phyloP scores from a whole-genome alignment of 2,113 vertebrate species.

The Perognathus longimembris region DNA sequence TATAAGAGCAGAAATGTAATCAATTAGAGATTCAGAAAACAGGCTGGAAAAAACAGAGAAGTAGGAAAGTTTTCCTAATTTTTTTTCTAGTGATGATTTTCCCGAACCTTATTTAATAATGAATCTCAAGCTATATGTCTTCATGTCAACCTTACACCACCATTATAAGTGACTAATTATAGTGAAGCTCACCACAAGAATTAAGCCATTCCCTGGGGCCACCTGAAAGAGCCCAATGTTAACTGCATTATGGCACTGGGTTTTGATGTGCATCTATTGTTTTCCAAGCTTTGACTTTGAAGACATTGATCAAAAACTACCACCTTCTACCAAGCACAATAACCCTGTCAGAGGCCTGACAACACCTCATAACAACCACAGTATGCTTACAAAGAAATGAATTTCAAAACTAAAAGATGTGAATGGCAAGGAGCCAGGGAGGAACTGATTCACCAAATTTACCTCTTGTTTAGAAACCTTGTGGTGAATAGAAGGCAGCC shows the following conservation, averaged over 20 bases:
- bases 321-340: slow-evolving; percentile 79
- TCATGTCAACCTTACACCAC: slow-evolving; percentile 22
- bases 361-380: slow-evolving; percentile 79
- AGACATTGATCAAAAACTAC: slow-evolving; percentile 83
- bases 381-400: slow-evolving; percentile 79
- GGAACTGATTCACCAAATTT: slow-evolving; percentile 73
- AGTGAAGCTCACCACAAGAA: slow-evolving; percentile 46
- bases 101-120: slow-evolving; percentile 49
- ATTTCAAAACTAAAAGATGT: slow-evolving; percentile 80
- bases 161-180: slow-evolving; percentile 70
- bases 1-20: slow-evolving; percentile 30
- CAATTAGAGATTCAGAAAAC: not conserved
- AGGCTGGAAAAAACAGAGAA: slow-evolving; percentile 1
- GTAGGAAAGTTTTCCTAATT: not conserved
- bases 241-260: slow-evolving; percentile 73
- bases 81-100: slow-evolving; percentile 42
- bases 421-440: slow-evolving; percentile 74
- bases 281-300: slow-evolving; percentile 83
- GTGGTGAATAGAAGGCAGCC: slow-evolving; percentile 75
- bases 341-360: slow-evolving; percentile 77
- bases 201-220: slow-evolving; percentile 70
- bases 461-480: slow-evolving; percentile 73
- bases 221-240: slow-evolving; percentile 70
- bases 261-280: slow-evolving; percentile 84
- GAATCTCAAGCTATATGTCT: slow-evolving; percentile 55